Percentiles rank a stretch among this genome's conserved stretches.
phyloP scores from a whole-genome alignment of 2,113 vertebrate species.

The Leucoraja erinaceus region DNA sequence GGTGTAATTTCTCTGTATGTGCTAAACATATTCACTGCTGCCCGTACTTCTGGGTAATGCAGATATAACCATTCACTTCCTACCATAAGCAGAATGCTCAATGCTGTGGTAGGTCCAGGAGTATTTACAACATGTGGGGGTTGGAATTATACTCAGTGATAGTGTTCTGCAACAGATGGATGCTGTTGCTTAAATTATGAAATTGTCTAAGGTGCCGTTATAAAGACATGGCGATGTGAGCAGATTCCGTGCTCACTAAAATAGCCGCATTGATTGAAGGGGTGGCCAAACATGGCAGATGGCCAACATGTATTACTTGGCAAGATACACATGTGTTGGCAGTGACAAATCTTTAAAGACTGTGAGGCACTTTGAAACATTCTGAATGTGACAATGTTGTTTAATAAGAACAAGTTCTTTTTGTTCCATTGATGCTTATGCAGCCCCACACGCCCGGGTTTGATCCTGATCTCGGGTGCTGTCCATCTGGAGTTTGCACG shows the following conservation, averaged over 20 bases:
- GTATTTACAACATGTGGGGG: not conserved
- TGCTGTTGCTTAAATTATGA: not conserved
- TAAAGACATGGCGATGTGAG: not conserved
- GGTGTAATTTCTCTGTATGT: not conserved
- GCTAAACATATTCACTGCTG: slow-evolving; percentile 27
- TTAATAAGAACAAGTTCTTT: not conserved
- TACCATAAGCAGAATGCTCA: not conserved
- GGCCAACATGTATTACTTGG: not conserved
- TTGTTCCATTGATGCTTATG: not conserved
- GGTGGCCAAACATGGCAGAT: not conserved
- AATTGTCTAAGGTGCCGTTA: not conserved
- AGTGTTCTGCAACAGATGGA: not conserved
- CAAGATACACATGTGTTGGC: not conserved
- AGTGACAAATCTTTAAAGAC: not conserved
- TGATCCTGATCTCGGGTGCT: too few species aligned
- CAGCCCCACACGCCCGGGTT: too few species aligned
- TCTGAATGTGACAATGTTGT: not conserved
- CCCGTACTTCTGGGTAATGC: not conserved
- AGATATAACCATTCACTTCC: slow-evolving; percentile 24
- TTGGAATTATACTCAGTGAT: not conserved
- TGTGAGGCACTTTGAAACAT: not conserved
- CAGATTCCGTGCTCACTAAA: not conserved
- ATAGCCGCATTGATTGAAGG: not conserved
- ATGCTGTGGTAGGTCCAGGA: not conserved
- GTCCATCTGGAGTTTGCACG: too few species aligned